Conservation (phyloP, 2,797 vertebrate species). For the Tolypeutes matacus region DNA sequence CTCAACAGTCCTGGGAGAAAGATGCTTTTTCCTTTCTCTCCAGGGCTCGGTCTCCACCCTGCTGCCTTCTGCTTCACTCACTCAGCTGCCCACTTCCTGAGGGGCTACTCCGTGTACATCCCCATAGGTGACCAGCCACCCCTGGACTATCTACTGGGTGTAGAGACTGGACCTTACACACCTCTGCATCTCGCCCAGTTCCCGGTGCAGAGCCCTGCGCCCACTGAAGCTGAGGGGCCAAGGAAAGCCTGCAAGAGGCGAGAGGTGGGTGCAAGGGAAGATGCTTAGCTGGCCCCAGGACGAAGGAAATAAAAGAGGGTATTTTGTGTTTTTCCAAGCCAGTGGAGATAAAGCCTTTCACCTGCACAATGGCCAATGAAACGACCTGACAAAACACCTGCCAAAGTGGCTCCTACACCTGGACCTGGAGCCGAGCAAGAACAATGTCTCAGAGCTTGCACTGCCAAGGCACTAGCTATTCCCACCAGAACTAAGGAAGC, state of each 20-base stretch:
- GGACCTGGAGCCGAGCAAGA: not conserved
- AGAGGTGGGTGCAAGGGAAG: not conserved
- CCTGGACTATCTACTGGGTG: not conserved
- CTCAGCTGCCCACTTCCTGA: not conserved
- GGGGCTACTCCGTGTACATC: not conserved
- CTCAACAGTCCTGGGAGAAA: not conserved
- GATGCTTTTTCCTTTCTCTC: not conserved
- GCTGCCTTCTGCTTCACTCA: not conserved
- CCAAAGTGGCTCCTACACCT: not conserved
- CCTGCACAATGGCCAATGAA: not conserved
- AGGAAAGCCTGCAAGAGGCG: not conserved
- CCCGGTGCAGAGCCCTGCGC: not conserved
- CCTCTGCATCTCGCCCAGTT: not conserved
- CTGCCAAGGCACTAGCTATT: not conserved
- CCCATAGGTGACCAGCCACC: not conserved
- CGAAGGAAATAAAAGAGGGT: not conserved
- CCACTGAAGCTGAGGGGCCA: not conserved
- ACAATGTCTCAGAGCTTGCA: rapidly evolving
- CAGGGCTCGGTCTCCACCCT: not conserved
- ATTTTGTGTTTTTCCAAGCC: not conserved
- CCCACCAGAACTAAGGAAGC: not conserved
- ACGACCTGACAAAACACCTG: not conserved
- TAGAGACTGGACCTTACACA: not conserved
- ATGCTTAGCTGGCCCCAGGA: not conserved
- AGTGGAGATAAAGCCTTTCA: not conserved